A percentile compares a stretch with the other conserved stretches of the same genome.
phyloP scores from a whole-genome alignment of 2,797 vertebrate species.

The Pelochelys cantorii region DNA sequence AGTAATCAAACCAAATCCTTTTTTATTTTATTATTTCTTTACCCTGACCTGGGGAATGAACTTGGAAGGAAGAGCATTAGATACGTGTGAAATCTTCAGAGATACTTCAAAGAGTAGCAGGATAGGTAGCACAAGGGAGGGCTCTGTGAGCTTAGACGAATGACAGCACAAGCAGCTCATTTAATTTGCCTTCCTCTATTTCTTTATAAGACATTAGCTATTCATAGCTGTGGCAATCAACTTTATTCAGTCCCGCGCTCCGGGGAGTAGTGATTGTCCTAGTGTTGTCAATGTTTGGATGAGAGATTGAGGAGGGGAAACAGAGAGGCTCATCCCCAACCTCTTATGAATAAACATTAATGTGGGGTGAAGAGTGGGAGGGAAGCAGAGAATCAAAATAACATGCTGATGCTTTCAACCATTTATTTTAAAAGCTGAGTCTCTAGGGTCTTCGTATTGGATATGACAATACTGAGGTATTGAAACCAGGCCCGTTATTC shows the following conservation, averaged over 20 bases:
- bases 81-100: constrained; percentile 37
- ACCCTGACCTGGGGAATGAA: constrained; percentile 31
- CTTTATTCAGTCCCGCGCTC: constrained; percentile 58
- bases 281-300: constrained; percentile 41
- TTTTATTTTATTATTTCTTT: constrained; percentile 19
- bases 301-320: constrained; percentile 24
- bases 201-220: not conserved
- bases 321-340: constrained; percentile 16
- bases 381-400: constrained; percentile 67
- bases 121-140: constrained; percentile 55
- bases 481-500: constrained; percentile 54
- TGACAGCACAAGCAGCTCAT: constrained; percentile 62
- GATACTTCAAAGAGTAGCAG: constrained; percentile 17
- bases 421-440: constrained; percentile 67
- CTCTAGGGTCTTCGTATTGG: constrained; percentile 43
- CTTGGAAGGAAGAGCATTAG: constrained; percentile 15
- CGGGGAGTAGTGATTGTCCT: constrained; percentile 44
- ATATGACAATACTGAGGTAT: constrained; percentile 62
- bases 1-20: not conserved
- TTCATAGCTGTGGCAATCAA: constrained; percentile 33
- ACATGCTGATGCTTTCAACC: constrained; percentile 66
- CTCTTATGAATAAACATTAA: constrained; percentile 47
- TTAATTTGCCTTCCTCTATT: constrained; percentile 69
- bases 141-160: constrained; percentile 65
- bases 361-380: constrained; percentile 23